Conservation (phyloP, 2,113 vertebrate species). For the Lagopus leucura region DNA sequence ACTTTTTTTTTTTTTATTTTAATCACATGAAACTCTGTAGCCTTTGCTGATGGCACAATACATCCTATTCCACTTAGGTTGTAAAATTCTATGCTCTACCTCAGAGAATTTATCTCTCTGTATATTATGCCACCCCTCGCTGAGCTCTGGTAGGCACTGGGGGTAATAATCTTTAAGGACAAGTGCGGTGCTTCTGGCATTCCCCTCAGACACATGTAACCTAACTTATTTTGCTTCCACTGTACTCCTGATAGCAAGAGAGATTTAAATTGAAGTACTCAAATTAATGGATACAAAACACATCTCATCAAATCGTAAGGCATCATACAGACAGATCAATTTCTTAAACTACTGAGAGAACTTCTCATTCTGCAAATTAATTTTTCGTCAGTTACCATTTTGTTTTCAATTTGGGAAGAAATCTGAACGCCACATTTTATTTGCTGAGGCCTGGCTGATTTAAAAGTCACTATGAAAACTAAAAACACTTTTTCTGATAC, state of each 20-base stretch:
- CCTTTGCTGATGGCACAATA: conserved; percentile 79
- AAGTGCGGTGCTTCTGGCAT: conserved; percentile 42
- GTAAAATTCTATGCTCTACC: conserved; percentile 80
- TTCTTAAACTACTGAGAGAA: conserved; percentile 8
- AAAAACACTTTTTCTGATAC: conserved; percentile 42
- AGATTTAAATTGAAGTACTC: conserved; percentile 9
- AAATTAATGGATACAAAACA: conserved; percentile 47
- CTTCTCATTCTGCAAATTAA: conserved; percentile 25
- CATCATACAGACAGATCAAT: conserved; percentile 14
- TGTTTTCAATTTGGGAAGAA: conserved; percentile 52
- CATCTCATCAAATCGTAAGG: neutral
- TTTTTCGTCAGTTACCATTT: conserved; percentile 24
- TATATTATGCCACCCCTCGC: conserved; percentile 70
- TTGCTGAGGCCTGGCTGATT: conserved; percentile 26
- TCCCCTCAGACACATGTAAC: neutral
- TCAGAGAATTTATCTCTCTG: conserved; percentile 78
- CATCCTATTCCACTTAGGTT: conserved; percentile 77
- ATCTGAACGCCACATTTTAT: conserved; percentile 41
- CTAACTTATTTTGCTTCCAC: neutral
- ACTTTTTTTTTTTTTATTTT: conserved; percentile 72
- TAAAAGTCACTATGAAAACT: conserved; percentile 38
- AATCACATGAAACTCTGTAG: conserved; percentile 76
- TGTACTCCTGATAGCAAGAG: neutral
- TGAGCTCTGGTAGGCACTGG: conserved; percentile 56
- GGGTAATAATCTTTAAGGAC: conserved; percentile 77